Conservation (phyloP, 2,113 vertebrate species). For the Coptodon rendalli region DNA sequence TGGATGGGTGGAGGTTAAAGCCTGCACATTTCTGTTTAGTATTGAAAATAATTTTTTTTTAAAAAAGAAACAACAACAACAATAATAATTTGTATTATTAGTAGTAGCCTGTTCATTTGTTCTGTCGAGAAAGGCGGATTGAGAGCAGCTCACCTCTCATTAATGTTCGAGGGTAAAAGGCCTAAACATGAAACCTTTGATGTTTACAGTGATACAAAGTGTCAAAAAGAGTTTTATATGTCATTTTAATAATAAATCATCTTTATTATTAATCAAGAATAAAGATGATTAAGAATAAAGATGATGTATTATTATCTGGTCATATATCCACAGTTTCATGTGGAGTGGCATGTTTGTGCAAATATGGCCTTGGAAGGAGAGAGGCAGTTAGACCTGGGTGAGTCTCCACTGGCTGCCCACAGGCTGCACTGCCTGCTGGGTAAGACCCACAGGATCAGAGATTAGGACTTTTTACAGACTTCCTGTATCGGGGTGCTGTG, state of each 20-base stretch:
- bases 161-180: background rate
- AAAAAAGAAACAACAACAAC: background rate
- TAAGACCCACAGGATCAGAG: rapidly evolving
- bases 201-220: background rate
- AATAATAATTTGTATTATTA: background rate
- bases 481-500: background rate
- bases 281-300: background rate
- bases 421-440: background rate
- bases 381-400: background rate
- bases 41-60: too few species aligned
- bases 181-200: background rate
- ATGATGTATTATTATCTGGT: background rate
- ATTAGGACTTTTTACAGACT: background rate
- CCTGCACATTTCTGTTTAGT: background rate
- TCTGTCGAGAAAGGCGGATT: background rate
- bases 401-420: background rate
- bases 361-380: background rate
- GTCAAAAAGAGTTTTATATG: background rate
- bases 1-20: background rate
- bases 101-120: rapidly evolving
- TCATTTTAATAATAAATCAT: background rate
- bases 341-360: background rate
- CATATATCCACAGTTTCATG: background rate
- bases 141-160: background rate
- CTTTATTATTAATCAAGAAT: background rate